Evolutionary conservation across 2,113 vertebrate genomes (phyloP), one percentile per base, ranked within the genome.

Genomic region (Dunckerocampus dactyliophorus): DNA sequence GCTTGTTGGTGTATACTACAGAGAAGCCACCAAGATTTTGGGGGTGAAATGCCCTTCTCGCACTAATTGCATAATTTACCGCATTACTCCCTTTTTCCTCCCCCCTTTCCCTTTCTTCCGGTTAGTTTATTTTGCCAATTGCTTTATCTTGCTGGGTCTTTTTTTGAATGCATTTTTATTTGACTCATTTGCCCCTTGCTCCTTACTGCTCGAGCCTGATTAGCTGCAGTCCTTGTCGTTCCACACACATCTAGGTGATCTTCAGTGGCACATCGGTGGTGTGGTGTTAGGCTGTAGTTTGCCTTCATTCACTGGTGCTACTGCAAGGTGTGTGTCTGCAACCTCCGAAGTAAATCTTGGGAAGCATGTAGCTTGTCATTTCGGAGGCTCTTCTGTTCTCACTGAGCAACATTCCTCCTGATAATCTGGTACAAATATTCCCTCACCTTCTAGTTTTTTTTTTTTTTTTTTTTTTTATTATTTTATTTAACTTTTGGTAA

Each of bases 1-100:
- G 92, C 93, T 90, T 81, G 89, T 92, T 93, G 91, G 94, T 91
- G 94, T 96, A 92, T 90, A 89, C 88, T 97, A 97, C 95, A 97
- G 95, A 97, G 94, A 97, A 97, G 94, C 94, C 91, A 92, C 82
- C 91, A 91, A 89, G 91, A 91, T 89, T 91, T 81, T 55, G 79
- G 85, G 92, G 31, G 91, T 89, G 91, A 93, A 93, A 92, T 90
- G 90, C 89, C 81, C 77, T 81, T 83, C 72, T 77, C 56, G 69
- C 50, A 69, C 57, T 69, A 55, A 60, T 82, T 63, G 39, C 74
- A 65, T 65, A 67, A 58, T 71, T 76, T 75, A 63, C 65, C 61
- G 65, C 72, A 67, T 68, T 59, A 72, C 66, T 63, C 70, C 71
- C 47, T 67, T 63, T 62, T 56, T 43, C 69, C 42, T 62, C 62